Conservation (phyloP, 1,140 invertebrate genomes). For the honey bee (Apis mellifera) region DNA sequence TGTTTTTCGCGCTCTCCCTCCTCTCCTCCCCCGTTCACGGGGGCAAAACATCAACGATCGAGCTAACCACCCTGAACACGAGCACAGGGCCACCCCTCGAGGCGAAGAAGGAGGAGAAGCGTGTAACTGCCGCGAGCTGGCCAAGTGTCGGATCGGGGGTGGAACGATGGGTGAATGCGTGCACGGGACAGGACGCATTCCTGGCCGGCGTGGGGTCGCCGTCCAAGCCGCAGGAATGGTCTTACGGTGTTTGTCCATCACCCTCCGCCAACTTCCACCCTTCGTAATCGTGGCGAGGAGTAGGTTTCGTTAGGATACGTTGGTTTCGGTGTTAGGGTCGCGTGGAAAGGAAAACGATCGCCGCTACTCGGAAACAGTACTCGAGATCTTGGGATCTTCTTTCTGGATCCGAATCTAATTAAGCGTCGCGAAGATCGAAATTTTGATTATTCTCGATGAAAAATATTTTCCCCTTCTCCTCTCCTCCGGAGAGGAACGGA, state of each 20-base stretch:
- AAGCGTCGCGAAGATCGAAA: not conserved
- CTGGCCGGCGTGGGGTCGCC: constrained; percentile 37
- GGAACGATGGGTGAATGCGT: constrained; percentile 54
- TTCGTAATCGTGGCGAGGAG: constrained; percentile 33
- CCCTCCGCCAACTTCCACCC: constrained; percentile 55
- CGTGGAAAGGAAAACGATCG: not conserved
- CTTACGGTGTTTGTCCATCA: constrained; percentile 62
- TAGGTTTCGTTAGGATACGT: not conserved
- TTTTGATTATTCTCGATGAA: constrained; percentile 19
- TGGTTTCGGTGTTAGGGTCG: not conserved
- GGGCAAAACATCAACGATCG: constrained; percentile 79
- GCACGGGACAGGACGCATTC: constrained; percentile 70
- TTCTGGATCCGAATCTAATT: constrained; percentile 29
- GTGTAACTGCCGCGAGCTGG: constrained; percentile 65
- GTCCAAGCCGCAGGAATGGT: constrained; percentile 45
- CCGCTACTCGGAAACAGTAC: not conserved
- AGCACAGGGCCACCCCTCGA: constrained; percentile 37
- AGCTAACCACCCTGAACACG: constrained; percentile 64
- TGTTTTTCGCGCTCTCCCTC: not conserved
- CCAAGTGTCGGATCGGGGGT: constrained; percentile 65
- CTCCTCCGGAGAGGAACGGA: not conserved
- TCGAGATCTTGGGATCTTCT: not conserved
- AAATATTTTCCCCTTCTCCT: not conserved
- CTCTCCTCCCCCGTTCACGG: constrained; percentile 11
- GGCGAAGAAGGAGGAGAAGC: constrained; percentile 41